Percentiles rank a stretch among this genome's conserved stretches.
These are phyloP conservation scores for Caenorhabditis zanzibari DNA, from an alignment of 2,888 invertebrate species.

Conservation along the genomic window DNA sequence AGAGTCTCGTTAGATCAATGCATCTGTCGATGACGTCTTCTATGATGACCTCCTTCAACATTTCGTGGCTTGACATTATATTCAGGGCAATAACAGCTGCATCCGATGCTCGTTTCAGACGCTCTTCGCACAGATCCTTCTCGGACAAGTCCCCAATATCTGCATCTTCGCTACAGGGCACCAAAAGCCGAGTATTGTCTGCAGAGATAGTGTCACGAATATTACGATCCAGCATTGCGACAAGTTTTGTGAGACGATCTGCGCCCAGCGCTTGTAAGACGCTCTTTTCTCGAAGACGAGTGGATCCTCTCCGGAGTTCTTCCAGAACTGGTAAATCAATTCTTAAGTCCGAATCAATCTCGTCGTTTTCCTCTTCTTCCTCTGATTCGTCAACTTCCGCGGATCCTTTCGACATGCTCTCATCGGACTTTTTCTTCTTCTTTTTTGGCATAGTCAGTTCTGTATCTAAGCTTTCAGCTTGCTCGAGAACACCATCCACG, in stretches of 20 bases:
- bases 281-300: conserved; percentile 87
- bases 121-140: conserved; percentile 93
- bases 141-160: conserved; percentile 91
- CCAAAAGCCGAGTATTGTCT: conserved; percentile 77
- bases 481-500: conserved; percentile 94
- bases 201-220: conserved; percentile 93
- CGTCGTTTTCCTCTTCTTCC: conserved; percentile 87
- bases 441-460: conserved; percentile 20
- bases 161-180: conserved; percentile 86
- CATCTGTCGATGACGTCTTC: conserved; percentile 99
- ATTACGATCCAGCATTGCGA: conserved; percentile 95
- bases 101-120: conserved; percentile 95
- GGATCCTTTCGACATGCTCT: neutral
- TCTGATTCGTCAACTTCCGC: conserved; percentile 81
- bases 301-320: conserved; percentile 93
- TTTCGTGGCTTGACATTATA: conserved; percentile 96
- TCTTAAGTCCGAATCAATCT: conserved; percentile 90
- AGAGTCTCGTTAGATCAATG: conserved; percentile 95
- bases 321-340: conserved; percentile 92
- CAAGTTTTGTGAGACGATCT: conserved; percentile 92
- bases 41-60: conserved; percentile 95
- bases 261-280: conserved; percentile 86
- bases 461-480: conserved; percentile 91
- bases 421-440: conserved; percentile 2
- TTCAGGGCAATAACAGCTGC: conserved; percentile 94